phyloP scores from a whole-genome alignment of 2,113 vertebrate genomes.

The Plecturocebus donacophilus region DNA sequence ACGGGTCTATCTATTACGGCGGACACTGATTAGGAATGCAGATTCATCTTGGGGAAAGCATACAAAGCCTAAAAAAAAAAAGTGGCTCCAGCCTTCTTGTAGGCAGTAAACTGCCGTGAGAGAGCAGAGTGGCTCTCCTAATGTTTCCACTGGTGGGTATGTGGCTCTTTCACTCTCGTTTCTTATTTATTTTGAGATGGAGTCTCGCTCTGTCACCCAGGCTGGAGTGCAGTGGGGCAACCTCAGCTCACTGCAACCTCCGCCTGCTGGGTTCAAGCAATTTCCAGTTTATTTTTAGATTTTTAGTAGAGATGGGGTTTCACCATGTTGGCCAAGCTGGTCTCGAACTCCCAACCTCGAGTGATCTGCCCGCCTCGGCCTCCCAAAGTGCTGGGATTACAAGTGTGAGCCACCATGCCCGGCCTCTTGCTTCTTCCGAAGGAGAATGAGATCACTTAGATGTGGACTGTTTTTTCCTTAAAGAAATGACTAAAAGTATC shows the following conservation, averaged over 20 bases:
- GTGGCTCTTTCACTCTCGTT: neutral
- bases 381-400: too few relatives aligned
- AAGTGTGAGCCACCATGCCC: too few relatives aligned
- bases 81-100: neutral
- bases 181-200: neutral
- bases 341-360: too few relatives aligned
- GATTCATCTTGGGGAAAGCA: neutral
- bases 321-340: too few relatives aligned
- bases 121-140: fast-evolving
- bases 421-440: neutral
- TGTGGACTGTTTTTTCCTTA: neutral
- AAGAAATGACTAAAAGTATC: neutral
- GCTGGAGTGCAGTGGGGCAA: too few relatives aligned
- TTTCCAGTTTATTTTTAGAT: too few relatives aligned
- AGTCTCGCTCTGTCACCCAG: too few relatives aligned
- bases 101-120: fast-evolving
- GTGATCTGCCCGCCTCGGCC: too few relatives aligned
- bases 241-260: too few relatives aligned
- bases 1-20: neutral
- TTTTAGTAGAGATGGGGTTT: too few relatives aligned
- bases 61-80: neutral
- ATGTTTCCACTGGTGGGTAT: fast-evolving
- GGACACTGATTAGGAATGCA: neutral
- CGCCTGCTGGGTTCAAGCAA: too few relatives aligned
- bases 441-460: neutral